phyloP scores from a whole-genome alignment of 1,140 invertebrate species.

The Paraescarpia echinospica region DNA sequence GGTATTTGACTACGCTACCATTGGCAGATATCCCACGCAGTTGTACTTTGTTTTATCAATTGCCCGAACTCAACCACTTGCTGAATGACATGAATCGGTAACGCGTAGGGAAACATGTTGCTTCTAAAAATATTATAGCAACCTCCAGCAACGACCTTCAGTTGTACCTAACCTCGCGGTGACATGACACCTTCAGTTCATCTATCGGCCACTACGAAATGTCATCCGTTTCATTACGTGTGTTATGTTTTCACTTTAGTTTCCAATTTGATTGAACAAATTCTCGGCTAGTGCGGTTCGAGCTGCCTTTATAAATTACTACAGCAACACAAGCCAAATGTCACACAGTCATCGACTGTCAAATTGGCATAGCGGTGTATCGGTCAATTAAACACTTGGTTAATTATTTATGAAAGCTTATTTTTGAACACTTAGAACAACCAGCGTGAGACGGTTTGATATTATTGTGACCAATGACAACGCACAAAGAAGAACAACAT shows the following conservation, averaged over 20 bases:
- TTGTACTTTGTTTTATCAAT: too few relatives aligned
- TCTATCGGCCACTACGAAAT: background rate
- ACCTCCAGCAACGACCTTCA: background rate
- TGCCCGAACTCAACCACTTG: background rate
- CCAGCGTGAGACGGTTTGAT: too few relatives aligned
- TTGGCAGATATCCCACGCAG: too few relatives aligned
- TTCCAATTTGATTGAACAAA: background rate
- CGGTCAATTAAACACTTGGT: background rate
- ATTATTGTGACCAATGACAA: too few relatives aligned
- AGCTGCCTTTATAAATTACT: background rate
- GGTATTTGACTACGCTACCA: too few relatives aligned
- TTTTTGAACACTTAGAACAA: too few relatives aligned
- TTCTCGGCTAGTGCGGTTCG: background rate
- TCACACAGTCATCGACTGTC: background rate
- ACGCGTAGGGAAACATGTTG: background rate
- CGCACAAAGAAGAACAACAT: too few relatives aligned
- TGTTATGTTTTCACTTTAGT: background rate
- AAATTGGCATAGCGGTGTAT: background rate
- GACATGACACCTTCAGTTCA: background rate
- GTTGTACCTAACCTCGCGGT: background rate
- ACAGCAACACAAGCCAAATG: background rate
- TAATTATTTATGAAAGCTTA: background rate
- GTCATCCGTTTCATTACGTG: background rate
- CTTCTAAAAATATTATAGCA: background rate
- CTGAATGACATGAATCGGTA: background rate